These are phyloP conservation scores for Ceramica pisi DNA, from an alignment of 2,888 invertebrate species.

Conservation along the genomic window DNA sequence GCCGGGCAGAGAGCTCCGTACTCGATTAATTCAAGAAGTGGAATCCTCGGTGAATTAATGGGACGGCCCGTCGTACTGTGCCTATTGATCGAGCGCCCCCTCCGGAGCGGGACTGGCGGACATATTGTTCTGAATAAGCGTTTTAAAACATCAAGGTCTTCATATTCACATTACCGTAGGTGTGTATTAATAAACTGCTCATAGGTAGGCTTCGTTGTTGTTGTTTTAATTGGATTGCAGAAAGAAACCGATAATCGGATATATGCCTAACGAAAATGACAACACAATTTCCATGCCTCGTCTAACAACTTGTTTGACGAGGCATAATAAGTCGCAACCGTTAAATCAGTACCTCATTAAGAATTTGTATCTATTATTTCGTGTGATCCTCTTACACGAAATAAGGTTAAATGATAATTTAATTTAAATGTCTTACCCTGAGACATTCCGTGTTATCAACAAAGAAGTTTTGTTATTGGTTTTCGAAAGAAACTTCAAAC, in stretches of 20 bases:
- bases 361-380: conserved; percentile 36
- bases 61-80: conserved; percentile 75
- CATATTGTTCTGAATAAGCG: conserved; percentile 58
- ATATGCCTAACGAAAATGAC: conserved; percentile 22
- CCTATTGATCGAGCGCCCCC: conserved; percentile 79
- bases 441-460: conserved; percentile 36
- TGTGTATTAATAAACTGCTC: conserved; percentile 8
- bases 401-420: conserved; percentile 44
- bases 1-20: conserved; percentile 75
- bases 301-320: conserved; percentile 31
- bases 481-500: conserved; percentile 59
- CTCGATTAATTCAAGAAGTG: conserved; percentile 87
- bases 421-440: conserved; percentile 46
- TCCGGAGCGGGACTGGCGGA: conserved; percentile 60
- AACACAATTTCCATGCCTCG: conserved; percentile 30
- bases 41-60: conserved; percentile 83
- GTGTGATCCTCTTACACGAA: conserved; percentile 47
- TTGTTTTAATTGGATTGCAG: conserved; percentile 31
- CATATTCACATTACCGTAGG: conserved; percentile 17
- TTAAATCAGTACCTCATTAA: conserved; percentile 39
- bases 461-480: conserved; percentile 58
- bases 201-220: conserved; percentile 17
- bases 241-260: conserved; percentile 28
- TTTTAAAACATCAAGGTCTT: conserved; percentile 53
- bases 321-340: conserved; percentile 32